Evolutionary conservation across 2,888 invertebrate species (phyloP), one percentile per base, ranked within the genome.

Genomic region (Nomada fabriciana): DNA sequence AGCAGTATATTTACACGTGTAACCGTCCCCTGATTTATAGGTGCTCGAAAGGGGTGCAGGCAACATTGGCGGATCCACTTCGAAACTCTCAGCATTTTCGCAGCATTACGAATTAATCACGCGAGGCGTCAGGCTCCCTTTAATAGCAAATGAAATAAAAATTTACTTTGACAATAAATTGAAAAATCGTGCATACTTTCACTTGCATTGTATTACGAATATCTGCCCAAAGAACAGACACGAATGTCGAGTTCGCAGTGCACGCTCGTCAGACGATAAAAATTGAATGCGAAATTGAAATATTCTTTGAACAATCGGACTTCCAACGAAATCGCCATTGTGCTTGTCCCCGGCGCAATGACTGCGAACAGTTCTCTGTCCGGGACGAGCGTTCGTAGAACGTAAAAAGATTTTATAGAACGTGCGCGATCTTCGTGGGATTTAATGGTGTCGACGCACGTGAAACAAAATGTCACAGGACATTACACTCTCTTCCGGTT

Each of bases 1-100:
- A 57, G 52, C 69, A 72, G 78, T 80, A 76, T 88, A 88, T 89
- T 89, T 89, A 88, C 89, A 83, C 88, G 80, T 86, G 86, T 88
- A 88, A 89, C 88, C 88, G 85, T 86, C 81, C 82, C 65, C 55
- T 86, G 89, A 88, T 89, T 89, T 88, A 88, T 88, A 74, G 84
- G 43, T 76, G 78, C 67, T 68, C 57, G 64, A 80, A 36, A 76
- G 75, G 68, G 79, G 74, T 64, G 36, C 55, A 70, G 71, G 84
- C 82, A 52, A 60, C 68, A 67, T 73, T 65, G 72, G 73, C 68
- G 67, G 60, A 77, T 68, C 75, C 52, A 23, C 53, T 43, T 61
- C 63, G 52, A 61, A 73, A 47, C 74, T 13, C 69, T 50, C 71
- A 3, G 55, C 25, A 76, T 72, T 82, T 76, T 78, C 53, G 50